Evolutionary conservation across 2,888 invertebrate species (phyloP).

Genomic region (Drosophila robusta): DNA sequence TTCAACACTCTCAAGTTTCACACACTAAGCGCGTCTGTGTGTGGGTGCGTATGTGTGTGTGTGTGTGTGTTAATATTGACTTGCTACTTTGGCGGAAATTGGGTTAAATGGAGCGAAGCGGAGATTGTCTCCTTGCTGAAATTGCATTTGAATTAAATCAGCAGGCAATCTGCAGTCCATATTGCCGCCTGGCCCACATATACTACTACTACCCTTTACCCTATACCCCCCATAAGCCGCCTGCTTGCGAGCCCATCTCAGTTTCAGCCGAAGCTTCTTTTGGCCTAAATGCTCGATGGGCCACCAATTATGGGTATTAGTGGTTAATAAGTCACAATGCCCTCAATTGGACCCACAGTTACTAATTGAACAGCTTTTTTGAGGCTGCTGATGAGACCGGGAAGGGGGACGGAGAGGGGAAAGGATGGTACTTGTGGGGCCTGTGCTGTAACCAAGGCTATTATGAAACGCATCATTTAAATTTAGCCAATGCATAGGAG

Average conservation of each 20-base stretch:
- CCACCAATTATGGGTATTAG: constrained; percentile 56
- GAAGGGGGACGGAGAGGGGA: neutral
- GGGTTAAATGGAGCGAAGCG: constrained; percentile 67
- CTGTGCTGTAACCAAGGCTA: constrained; percentile 5
- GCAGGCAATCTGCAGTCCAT: constrained; percentile 63
- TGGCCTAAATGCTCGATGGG: constrained; percentile 29
- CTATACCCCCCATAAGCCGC: neutral
- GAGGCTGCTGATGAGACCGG: too few relatives aligned
- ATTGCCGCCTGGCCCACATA: constrained; percentile 12
- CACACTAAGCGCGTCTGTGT: constrained; percentile 14
- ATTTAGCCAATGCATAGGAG: constrained; percentile 18
- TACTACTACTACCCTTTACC: neutral
- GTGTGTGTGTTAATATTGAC: constrained; percentile 58
- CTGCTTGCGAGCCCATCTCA: neutral
- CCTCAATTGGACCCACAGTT: constrained; percentile 51
- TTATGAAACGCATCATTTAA: constrained; percentile 28
- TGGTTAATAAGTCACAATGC: constrained; percentile 59
- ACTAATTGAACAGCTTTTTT: constrained; percentile 43
- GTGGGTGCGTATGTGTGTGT: constrained; percentile 17
- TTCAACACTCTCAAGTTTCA: constrained; percentile 44
- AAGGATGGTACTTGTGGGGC: neutral
- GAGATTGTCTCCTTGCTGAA: constrained; percentile 62
- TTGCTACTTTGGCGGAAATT: constrained; percentile 64
- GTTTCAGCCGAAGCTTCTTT: constrained; percentile 17
- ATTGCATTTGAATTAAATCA: constrained; percentile 68